Evolutionary conservation across 1,140 invertebrate genomes (phyloP), one percentile per base, ranked within the genome.

Genomic region (Danaus melanippus): DNA sequence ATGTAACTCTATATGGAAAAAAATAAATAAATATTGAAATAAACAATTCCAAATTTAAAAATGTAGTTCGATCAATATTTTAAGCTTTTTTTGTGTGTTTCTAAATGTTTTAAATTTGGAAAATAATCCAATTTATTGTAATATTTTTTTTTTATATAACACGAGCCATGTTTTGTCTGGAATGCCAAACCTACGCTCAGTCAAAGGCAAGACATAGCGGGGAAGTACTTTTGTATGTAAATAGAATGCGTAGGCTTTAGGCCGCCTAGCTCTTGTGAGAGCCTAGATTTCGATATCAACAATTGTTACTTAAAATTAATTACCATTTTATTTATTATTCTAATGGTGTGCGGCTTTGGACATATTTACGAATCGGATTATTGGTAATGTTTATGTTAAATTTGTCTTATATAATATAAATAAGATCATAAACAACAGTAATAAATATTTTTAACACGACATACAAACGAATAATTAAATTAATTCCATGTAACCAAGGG

Each of bases 211-310:
- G 56, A 62, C 65, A 67, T 61, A 63, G 65, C 62, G 62, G 62
- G 74, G 69, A 78, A 78, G 76, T 76, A 84, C 78, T 84, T 84
- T 84, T 84, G 81, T 84, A 84, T 84, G 81, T 79, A 83, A 84
- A 84, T 84, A 64, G 44, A 76, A 68, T 78, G 81, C 81, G 81
- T 84, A 83, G 81, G 81, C 67, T 67, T 71, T 59, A 60, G 50
- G 49, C 61, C 56, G 62, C 58, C 64, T 59, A 66, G 62, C 53
- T 62, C 63, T 66, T 52, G 54, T 62, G 67, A 57, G 58, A 66
- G 68, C 69, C 69, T 71, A 72, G 69, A 69, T 68, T 67, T 54
- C 58, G 53, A 60, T 60, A 60, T 60, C 58, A 52, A 45, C 48
- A 54, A 56, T 56, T 56, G 58, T 60, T 56, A 43, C 58, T 60